These are phyloP conservation scores for Virgularia gustaviana DNA, from an alignment of 92 coral and sea anemone species.

Conservation along the genomic window DNA sequence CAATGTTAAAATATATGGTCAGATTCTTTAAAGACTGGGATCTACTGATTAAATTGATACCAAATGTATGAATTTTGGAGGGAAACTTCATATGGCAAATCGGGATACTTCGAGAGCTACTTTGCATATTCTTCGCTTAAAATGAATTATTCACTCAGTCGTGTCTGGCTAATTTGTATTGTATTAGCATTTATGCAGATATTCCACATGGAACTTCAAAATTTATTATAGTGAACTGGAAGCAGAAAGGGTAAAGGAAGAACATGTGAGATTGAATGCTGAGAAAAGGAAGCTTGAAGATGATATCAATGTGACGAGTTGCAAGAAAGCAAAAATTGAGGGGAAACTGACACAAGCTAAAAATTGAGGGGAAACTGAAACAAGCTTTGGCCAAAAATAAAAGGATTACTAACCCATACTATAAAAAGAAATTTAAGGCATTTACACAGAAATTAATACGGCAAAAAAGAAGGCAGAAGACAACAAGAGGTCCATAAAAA, in stretches of 20 bases:
- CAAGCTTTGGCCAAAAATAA: background rate
- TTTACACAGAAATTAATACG: background rate
- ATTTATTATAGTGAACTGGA: conserved; percentile 5
- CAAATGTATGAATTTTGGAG: too few species aligned
- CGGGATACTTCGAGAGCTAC: too few species aligned
- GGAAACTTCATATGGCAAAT: too few species aligned
- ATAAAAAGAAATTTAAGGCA: background rate
- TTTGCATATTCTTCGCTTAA: too few species aligned
- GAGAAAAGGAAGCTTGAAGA: conserved; percentile 11
- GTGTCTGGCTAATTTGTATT: too few species aligned
- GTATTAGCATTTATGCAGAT: too few species aligned
- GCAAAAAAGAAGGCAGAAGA: background rate
- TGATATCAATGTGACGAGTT: background rate
- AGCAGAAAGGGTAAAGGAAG: background rate
- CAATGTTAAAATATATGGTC: too few species aligned
- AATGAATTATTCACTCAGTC: too few species aligned
- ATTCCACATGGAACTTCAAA: conserved; percentile 23
- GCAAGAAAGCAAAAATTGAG: background rate
- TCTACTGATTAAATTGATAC: too few species aligned
- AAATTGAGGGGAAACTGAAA: too few species aligned
- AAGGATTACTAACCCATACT: background rate
- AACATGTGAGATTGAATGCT: background rate
- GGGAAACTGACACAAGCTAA: too few species aligned
- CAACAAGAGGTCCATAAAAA: conserved; percentile 24
- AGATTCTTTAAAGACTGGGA: too few species aligned